Base-by-base conservation (phyloP, 2,797 vertebrate species). In the Sarcoramphus papa region DNA sequence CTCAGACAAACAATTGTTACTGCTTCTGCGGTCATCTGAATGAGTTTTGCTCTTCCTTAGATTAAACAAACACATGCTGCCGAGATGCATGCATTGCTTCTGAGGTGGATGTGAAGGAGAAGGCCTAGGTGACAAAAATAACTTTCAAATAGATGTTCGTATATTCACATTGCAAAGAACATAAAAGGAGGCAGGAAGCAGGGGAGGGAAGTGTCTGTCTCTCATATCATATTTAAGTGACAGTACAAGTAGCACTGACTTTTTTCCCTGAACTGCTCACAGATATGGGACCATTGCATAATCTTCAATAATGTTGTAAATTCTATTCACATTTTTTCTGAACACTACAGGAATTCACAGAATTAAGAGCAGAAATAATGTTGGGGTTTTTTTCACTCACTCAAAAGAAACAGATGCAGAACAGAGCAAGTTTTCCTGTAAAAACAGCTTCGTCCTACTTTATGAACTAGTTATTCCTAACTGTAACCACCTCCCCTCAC, bases 171-270 rank as follows among this genome's bases (percentile, higher is more conserved):
- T 64, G 96, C 96, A 94, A 95, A 97, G 97, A 97, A 98, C 95
- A 96, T 97, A 97, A 97, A 97, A 96, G 96, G 88, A 96, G 92
- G 97, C 97, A 97, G 97, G 98, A 98, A 98, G 97, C 97, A 97
- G 97, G 94, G 97, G 97, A 97, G 97, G 97, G 57, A 97, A 96
- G 93, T 93, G 92, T 95, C 64, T 95, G 83, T 95, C 82, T 91
- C 91, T 97, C 96, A 92, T 96, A 91, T 95, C 95, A 92, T 92
- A 93, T 94, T 93, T 95, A 97, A 95, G 90, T 97, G 98, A 97
- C 97, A 97, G 96, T 86, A 96, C 76, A 73, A 95, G 96, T 94
- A 94, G 83, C 95, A 96, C 85, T n/a, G 75, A 91, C 93, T 81
- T 94, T 75, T 84, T 82, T n/a, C 72, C 60, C 33, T 83, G 41